Evolutionary conservation across 64 coral and sea anemone genomes (phyloP).

Genomic region (Dendrophyllia cribrosa): DNA sequence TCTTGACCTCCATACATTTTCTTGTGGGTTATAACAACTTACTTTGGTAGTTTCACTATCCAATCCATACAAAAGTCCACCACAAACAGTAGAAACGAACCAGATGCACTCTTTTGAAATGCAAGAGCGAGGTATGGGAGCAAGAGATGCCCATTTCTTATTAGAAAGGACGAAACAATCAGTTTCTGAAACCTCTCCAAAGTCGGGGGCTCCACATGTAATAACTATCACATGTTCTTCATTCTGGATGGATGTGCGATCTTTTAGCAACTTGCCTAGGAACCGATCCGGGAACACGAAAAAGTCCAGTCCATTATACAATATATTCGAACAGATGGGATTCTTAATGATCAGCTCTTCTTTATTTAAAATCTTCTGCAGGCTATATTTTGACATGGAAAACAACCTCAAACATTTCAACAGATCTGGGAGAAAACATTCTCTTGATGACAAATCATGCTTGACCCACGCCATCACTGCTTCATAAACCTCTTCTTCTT

Average conservation of each 20-base stretch:
- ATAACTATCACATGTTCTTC: neutral
- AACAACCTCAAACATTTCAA: constrained; percentile 49
- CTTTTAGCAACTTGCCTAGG: neutral
- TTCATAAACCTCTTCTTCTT: constrained; percentile 62
- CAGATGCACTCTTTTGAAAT: neutral
- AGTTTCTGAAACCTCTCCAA: neutral
- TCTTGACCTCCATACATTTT: neutral
- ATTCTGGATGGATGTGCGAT: neutral
- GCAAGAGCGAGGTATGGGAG: neutral
- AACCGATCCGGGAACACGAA: neutral
- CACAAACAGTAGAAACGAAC: constrained; percentile 28
- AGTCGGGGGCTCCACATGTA: neutral
- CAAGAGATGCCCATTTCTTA: neutral
- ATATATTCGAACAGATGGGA: neutral
- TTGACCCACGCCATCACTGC: constrained; percentile 54
- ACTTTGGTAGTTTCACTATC: neutral
- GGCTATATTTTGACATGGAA: constrained; percentile 63
- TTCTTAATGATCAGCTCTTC: neutral
- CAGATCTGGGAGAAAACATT: constrained; percentile 24
- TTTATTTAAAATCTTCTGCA: neutral
- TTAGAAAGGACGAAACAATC: neutral
- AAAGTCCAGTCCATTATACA: neutral
- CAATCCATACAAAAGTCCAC: constrained; percentile 1
- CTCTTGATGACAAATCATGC: constrained; percentile 50
- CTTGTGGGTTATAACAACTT: neutral